Conservation (phyloP, 2,113 vertebrate genomes). For the Lucifuga dentata region DNA sequence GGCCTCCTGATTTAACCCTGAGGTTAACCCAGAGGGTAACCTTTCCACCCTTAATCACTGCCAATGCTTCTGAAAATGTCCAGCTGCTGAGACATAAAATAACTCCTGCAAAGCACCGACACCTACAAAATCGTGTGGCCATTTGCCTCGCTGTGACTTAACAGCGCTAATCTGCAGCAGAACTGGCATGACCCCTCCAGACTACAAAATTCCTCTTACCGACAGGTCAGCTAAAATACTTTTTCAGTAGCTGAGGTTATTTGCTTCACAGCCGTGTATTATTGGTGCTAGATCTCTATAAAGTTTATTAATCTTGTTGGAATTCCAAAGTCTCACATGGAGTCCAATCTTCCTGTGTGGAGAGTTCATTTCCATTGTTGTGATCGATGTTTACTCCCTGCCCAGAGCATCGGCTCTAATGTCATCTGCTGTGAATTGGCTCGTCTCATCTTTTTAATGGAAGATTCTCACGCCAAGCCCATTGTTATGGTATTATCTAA, state of each 20-base stretch:
- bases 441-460: conserved; percentile 24
- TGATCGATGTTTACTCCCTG: conserved; percentile 28
- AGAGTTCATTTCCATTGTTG: conserved; percentile 37
- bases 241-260: conserved; percentile 51
- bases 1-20: neutral
- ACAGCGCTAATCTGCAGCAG: conserved; percentile 31
- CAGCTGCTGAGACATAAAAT: conserved; percentile 32
- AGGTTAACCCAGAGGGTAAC: conserved; percentile 23
- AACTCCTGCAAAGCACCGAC: conserved; percentile 28
- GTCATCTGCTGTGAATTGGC: conserved; percentile 42
- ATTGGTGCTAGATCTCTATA: conserved; percentile 13
- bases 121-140: too few relatives aligned
- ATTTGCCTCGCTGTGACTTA: too few relatives aligned
- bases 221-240: conserved; percentile 38
- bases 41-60: conserved; percentile 4
- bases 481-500: conserved; percentile 38
- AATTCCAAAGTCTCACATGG: conserved; percentile 12
- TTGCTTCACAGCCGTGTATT: conserved; percentile 27
- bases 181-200: conserved; percentile 11
- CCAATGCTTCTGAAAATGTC: conserved; percentile 1
- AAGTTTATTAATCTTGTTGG: conserved; percentile 22
- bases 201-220: conserved; percentile 50
- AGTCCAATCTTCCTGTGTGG: conserved; percentile 14
- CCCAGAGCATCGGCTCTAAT: neutral
- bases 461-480: conserved; percentile 54